Percentiles rank a stretch among this genome's conserved stretches.
phyloP scores from a whole-genome alignment of 2,113 vertebrate species.

The Heterocephalus glaber region DNA sequence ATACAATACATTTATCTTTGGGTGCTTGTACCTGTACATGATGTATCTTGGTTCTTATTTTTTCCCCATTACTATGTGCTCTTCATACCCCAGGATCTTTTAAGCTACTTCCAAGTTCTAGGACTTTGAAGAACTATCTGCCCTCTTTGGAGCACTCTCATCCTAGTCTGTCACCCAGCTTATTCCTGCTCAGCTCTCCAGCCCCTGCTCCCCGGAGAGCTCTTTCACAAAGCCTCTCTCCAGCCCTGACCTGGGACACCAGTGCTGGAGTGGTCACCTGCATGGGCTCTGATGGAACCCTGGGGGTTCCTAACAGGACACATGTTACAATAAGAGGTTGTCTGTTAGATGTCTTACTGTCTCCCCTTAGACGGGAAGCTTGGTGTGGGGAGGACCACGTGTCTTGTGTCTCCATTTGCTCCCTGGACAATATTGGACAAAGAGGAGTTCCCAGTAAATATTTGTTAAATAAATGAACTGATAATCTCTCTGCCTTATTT shows the following conservation, averaged over 20 bases:
- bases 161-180: not conserved
- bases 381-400: not conserved
- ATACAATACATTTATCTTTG: too few relatives aligned
- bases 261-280: not conserved
- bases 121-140: not conserved
- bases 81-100: not conserved
- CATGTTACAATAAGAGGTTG: accelerated
- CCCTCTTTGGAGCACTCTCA: not conserved
- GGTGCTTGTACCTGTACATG: too few relatives aligned
- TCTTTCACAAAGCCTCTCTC: not conserved
- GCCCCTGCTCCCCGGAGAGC: too few relatives aligned
- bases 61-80: too few relatives aligned
- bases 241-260: not conserved
- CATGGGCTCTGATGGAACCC: accelerated
- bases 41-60: too few relatives aligned
- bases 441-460: not conserved
- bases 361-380: not conserved
- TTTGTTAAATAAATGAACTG: not conserved
- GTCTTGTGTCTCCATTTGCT: not conserved
- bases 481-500: not conserved
- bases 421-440: not conserved
- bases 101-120: not conserved
- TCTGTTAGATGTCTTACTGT: not conserved
- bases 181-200: not conserved
- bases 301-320: not conserved